Conservation (phyloP, 2,797 vertebrate genomes). For the Anableps anableps region DNA sequence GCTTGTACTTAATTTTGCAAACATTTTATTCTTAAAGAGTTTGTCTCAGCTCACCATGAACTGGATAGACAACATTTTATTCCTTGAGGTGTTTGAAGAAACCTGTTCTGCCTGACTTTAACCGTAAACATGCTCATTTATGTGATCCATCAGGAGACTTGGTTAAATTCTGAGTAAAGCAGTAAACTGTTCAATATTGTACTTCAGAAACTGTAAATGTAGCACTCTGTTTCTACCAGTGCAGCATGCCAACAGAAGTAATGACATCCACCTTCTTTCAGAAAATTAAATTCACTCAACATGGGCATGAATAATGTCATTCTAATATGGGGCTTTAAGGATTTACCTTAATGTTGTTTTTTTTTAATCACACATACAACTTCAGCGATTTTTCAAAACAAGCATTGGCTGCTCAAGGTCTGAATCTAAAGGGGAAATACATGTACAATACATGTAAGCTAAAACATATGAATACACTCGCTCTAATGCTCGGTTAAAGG, state of each 20-base stretch:
- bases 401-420: neutral
- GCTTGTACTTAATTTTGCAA: neutral
- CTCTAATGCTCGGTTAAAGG: neutral
- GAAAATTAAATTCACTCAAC: neutral
- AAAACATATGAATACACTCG: neutral
- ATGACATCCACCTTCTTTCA: neutral
- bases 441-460: neutral
- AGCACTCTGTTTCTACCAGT: neutral
- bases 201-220: neutral
- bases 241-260: neutral
- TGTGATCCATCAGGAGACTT: neutral
- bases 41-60: neutral
- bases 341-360: too few species aligned
- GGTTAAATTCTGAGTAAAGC: neutral
- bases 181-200: neutral
- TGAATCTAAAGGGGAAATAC: too few species aligned
- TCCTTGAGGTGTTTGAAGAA: neutral
- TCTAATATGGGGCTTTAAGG: too few species aligned
- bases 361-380: neutral
- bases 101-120: neutral
- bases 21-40: neutral
- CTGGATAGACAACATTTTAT: constrained; percentile 3
- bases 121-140: neutral
- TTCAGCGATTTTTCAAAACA: neutral
- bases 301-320: neutral